These are phyloP conservation scores for Phycodurus eques DNA, from an alignment of 2,113 vertebrate species.

Conservation along the genomic window DNA sequence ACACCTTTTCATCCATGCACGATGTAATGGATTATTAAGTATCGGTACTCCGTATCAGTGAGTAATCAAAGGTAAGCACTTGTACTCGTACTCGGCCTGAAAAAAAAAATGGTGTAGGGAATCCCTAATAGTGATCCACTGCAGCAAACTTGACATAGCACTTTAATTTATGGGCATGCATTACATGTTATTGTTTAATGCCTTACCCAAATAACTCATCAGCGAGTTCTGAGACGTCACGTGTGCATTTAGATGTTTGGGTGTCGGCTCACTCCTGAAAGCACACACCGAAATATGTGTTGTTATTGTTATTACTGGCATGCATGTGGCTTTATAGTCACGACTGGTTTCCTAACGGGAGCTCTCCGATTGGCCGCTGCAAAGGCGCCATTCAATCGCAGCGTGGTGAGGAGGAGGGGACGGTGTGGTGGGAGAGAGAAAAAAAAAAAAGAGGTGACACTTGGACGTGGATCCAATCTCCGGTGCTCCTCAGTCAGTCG, in stretches of 20 bases:
- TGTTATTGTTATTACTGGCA: slow-evolving; percentile 21
- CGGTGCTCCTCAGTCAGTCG: slow-evolving; percentile 14
- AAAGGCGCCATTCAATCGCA: slow-evolving; percentile 13
- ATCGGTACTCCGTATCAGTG: no score
- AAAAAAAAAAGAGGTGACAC: slow-evolving; percentile 19
- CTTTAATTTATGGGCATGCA: no score
- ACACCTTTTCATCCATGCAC: background rate
- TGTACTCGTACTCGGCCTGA: background rate
- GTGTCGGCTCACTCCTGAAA: background rate
- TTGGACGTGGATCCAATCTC: slow-evolving; percentile 27
- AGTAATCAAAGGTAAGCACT: no score
- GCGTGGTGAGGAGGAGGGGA: slow-evolving; percentile 9
- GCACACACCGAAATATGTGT: background rate
- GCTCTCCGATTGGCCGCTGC: slow-evolving; percentile 29
- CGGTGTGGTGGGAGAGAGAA: slow-evolving; percentile 31
- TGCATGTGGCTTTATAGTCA: slow-evolving; percentile 37
- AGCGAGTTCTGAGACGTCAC: background rate
- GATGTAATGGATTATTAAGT: background rate
- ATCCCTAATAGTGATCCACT: no score
- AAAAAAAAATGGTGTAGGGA: no score
- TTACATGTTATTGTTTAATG: background rate
- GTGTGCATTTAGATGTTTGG: background rate
- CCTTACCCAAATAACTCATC: background rate
- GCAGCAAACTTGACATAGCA: no score
- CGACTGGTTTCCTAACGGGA: slow-evolving; percentile 40